phyloP scores from a whole-genome alignment of 2,888 invertebrate genomes.

The Lymantria monacha region DNA sequence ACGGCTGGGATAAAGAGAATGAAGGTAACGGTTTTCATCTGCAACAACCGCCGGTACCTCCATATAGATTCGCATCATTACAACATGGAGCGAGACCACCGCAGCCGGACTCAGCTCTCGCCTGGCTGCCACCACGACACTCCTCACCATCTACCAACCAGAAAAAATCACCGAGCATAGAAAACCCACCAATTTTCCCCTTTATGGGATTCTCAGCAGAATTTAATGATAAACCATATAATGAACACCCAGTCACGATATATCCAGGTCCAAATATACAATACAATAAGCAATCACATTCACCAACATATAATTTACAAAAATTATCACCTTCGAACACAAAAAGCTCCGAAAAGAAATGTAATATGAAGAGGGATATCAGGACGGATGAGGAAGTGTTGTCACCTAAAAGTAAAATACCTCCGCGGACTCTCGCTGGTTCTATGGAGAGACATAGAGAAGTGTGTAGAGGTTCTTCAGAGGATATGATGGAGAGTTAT shows the following conservation, averaged over 20 bases:
- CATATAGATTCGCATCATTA: slow-evolving; percentile 85
- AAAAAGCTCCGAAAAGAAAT: slow-evolving; percentile 60
- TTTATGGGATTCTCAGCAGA: slow-evolving; percentile 78
- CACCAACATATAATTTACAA: slow-evolving; percentile 66
- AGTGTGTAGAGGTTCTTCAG: slow-evolving; percentile 85
- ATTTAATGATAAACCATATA: slow-evolving; percentile 78
- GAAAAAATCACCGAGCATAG: slow-evolving; percentile 69
- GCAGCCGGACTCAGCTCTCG: slow-evolving; percentile 47
- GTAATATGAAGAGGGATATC: slow-evolving; percentile 55
- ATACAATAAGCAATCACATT: slow-evolving; percentile 61
- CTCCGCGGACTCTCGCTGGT: slow-evolving; percentile 86
- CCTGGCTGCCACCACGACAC: slow-evolving; percentile 73
- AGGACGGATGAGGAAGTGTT: slow-evolving; percentile 71
- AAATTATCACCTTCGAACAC: slow-evolving; percentile 71
- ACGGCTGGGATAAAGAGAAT: slow-evolving; percentile 86
- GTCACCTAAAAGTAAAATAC: slow-evolving; percentile 80
- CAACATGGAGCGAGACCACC: slow-evolving; percentile 83
- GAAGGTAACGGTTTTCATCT: slow-evolving; percentile 63
- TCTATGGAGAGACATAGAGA: slow-evolving; percentile 90
- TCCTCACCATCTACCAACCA: slow-evolving; percentile 42
- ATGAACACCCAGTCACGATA: slow-evolving; percentile 86
- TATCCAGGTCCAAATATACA: slow-evolving; percentile 82
- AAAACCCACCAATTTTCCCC: slow-evolving; percentile 70
- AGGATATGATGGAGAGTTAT: slow-evolving; percentile 65
- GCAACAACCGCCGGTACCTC: slow-evolving; percentile 83